Evolutionary conservation across 2,888 invertebrate species (phyloP), one percentile per base, ranked within the genome.

Genomic region (Thalpophila matura): DNA sequence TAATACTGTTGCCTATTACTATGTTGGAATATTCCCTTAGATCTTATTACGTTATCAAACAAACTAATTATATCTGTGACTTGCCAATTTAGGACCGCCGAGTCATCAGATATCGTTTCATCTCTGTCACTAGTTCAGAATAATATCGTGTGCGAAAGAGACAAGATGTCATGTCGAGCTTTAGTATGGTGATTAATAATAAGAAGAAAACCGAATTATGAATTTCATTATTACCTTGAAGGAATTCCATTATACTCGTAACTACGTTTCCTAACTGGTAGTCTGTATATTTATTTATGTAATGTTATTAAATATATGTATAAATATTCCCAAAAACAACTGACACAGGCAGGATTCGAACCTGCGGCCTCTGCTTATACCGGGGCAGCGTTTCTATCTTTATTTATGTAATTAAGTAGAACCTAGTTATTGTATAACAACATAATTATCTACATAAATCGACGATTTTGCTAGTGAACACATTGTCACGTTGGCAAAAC

Each of bases 31-130:
- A 40, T 47, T 24, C 14, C 24, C 33, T 14, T 2, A 53, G 18
- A 60, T 50, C 49, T 58, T 59, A 75, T 75, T 61, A 67, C 55
- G 20, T 55, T 54, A 73, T 79, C 54, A 59, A 59, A 63, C 69
- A 53, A 66, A 66, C 59, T 79, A 79, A 79, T 77, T 77, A 77
- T 69, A 47, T 45, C 27, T 54, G 57, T 77, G 77, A 77, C 69
- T 77, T 56, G 55, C 69, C 80, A 66, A 66, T 43, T 64, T 51
- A 40, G 46, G 27, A 62, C 38, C 37, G 49, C 54, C 27, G n/a
- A 31, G 59, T 65, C 64, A 55, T 20, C 38, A 49, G 37, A 63
- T 4, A 51, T 64, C 53, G 26, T 35, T 60, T 40, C 18, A 33
- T 77, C 77, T 50, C 55, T 46, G 22, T 69, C 63, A 46, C 50